A percentile compares a stretch with the other conserved stretches of the same genome.
Conservation (phyloP, 2,888 invertebrate genomes). For the Drosophila mettleri region DNA sequence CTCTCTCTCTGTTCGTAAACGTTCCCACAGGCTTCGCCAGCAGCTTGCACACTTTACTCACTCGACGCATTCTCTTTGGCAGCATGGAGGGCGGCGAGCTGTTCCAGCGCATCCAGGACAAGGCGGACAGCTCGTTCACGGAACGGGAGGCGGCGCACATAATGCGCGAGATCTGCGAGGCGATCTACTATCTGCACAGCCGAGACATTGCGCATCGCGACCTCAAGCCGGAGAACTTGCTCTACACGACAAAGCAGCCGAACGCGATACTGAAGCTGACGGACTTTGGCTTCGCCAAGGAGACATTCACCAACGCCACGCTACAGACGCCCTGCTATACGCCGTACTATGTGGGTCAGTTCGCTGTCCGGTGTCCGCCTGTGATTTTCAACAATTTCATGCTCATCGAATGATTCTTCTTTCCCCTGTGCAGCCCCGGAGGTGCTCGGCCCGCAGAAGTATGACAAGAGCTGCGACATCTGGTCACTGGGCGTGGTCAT, state of each 20-base stretch:
- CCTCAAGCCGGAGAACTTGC: conserved; percentile 98
- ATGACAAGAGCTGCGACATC: conserved; percentile 99
- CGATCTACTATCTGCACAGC: conserved; percentile 96
- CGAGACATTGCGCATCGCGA: conserved; percentile 98
- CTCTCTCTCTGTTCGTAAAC: not conserved
- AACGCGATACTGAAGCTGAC: conserved; percentile 96
- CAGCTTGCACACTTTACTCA: not conserved
- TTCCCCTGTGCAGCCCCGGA: conserved; percentile 85
- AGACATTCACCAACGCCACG: conserved; percentile 93
- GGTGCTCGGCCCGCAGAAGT: conserved; percentile 98
- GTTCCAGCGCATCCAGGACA: conserved; percentile 97
- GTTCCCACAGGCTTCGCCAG: not conserved
- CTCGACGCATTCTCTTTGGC: not conserved
- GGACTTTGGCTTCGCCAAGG: conserved; percentile 99
- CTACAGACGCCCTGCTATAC: conserved; percentile 99
- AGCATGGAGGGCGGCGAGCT: conserved; percentile 99
- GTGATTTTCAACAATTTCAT: not conserved
- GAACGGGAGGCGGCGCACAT: conserved; percentile 98
- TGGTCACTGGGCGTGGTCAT: conserved; percentile 99
- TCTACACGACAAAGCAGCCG: conserved; percentile 92
- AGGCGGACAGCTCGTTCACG: conserved; percentile 96
- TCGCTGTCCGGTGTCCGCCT: not conserved
- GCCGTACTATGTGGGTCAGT: conserved; percentile 97
- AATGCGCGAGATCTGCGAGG: conserved; percentile 98
- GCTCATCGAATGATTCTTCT: not conserved